Evolutionary conservation across 2,888 invertebrate genomes (phyloP), one percentile per base, ranked within the genome.

Genomic region (Cantharis lateralis): DNA sequence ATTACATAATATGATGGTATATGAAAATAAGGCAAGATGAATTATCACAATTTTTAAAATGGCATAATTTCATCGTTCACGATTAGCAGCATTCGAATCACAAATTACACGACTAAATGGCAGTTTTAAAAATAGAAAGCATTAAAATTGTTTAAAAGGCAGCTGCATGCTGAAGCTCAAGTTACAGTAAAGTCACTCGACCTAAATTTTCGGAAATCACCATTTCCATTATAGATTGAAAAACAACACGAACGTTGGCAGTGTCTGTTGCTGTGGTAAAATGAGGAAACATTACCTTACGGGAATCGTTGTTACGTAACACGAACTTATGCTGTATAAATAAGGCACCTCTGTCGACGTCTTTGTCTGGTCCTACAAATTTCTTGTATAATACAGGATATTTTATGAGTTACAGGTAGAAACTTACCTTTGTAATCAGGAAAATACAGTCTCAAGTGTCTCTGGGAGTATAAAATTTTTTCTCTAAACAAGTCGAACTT

Each of bases 221-320:
- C 84, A 91, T 92, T 85, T 92, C 92, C 91, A 92, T 92, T 76
- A 92, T 91, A 61, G 91, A 91, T 83, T 92, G 91, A 82, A 92
- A 92, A 26, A 92, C 92, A 15, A 91, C 91, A 86, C 92, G 91
- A 32, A 92, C 91, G 86, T 92, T 92, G 80, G 91, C 91, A 20
- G 92, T 93, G 83, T 93, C 92, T 0, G 92, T 93, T 28, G 93
- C 93, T 11, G 92, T 93, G 62, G 92, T 92, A 85, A 92, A 92
- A 86, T 93, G 93, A 1, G 92, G 91, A 85, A 92, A 92, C 26
- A 92, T 87, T 11, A 91, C 90, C 85, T 91, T 91, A 68, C 90
- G 87, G 7, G 90, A 89, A 82, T 91, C 90, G 24, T 88, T 89
- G 84, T 91, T 91, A 79, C 90, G 89, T 80, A 90, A 84, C 26